These are phyloP conservation scores for Lethrus apterus DNA, from an alignment of 1,140 invertebrate species.

Conservation along the genomic window DNA sequence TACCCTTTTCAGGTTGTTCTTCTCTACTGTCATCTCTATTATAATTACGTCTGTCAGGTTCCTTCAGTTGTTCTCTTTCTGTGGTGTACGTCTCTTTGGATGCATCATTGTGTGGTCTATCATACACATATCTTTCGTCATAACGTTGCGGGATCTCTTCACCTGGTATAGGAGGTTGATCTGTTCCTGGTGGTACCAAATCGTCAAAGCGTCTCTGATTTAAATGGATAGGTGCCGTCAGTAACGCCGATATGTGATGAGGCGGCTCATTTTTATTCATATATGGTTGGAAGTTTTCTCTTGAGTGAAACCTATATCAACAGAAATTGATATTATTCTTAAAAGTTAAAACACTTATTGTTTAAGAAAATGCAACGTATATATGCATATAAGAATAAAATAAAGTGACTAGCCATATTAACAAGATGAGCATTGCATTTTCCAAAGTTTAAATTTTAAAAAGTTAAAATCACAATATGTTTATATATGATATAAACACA, in stretches of 20 bases:
- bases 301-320: slow-evolving; percentile 6
- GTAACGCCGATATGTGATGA: slow-evolving; percentile 4
- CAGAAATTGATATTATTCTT: too few relatives aligned
- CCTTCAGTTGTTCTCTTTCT: slow-evolving; percentile 8
- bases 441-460: too few relatives aligned
- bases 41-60: slow-evolving; percentile 4
- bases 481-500: too few relatives aligned
- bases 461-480: too few relatives aligned
- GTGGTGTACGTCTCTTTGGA: slow-evolving; percentile 13
- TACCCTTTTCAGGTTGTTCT: slow-evolving; percentile 9
- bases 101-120: slow-evolving; percentile 4
- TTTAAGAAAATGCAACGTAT: too few relatives aligned
- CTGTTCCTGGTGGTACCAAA: slow-evolving; percentile 35
- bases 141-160: slow-evolving; percentile 27
- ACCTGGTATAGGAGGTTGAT: slow-evolving; percentile 37
- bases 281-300: slow-evolving; percentile 6
- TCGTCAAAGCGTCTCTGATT: slow-evolving; percentile 30
- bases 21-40: not conserved
- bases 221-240: slow-evolving; percentile 21
- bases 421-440: too few relatives aligned
- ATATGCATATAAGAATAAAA: too few relatives aligned
- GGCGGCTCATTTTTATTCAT: slow-evolving; percentile 8
- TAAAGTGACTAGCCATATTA: too few relatives aligned
- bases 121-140: slow-evolving; percentile 17
- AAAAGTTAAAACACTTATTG: too few relatives aligned